phyloP scores from a whole-genome alignment of 2,888 invertebrate species.

The Troilus luridus region DNA sequence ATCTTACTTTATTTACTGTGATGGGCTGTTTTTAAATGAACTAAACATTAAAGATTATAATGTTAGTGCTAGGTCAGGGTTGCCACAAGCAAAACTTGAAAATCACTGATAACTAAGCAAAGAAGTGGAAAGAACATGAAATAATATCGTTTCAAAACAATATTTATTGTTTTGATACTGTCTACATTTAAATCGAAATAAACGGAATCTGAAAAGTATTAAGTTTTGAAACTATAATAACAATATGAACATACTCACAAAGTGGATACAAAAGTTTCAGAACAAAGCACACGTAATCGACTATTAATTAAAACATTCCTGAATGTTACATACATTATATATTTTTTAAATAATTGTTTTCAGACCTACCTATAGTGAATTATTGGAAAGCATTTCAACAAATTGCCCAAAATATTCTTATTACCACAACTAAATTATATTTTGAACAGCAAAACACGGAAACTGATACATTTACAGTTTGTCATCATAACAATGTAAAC shows the following conservation, averaged over 20 bases:
- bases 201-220: not conserved
- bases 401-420: too few relatives aligned
- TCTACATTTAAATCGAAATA: not conserved
- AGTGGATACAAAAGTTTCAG: too few relatives aligned
- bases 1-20: not conserved
- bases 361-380: too few relatives aligned
- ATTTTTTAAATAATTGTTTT: too few relatives aligned
- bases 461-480: not conserved
- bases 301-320: too few relatives aligned
- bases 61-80: not conserved
- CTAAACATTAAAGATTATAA: not conserved
- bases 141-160: too few relatives aligned
- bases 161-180: too few relatives aligned
- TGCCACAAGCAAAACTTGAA: not conserved
- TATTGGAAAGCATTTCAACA: too few relatives aligned
- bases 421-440: too few relatives aligned
- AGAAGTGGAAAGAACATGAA: not conserved
- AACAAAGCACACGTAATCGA: too few relatives aligned
- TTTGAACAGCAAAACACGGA: not conserved
- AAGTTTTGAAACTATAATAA: not conserved
- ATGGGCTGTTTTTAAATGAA: not conserved
- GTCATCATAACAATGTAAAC: not conserved
- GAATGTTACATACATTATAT: too few relatives aligned
- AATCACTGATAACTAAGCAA: not conserved
- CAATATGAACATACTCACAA: too few relatives aligned